Evolutionary conservation across 2,113 vertebrate genomes (phyloP).

Genomic region (Charina bottae): DNA sequence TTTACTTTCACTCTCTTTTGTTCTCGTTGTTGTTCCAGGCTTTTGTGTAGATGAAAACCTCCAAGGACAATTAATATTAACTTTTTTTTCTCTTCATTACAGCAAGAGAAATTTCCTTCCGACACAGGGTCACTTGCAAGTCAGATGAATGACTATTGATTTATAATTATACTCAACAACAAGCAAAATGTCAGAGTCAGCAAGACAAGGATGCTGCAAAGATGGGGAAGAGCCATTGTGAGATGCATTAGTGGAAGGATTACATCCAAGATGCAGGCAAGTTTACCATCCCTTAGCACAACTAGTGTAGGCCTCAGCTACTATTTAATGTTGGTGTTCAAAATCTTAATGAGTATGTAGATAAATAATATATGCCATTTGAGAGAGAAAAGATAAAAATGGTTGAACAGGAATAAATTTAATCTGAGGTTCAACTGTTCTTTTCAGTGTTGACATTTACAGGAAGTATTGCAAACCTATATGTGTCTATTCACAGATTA

Average conservation of each 20-base stretch:
- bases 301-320: neutral
- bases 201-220: constrained; percentile 10
- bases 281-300: neutral
- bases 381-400: neutral
- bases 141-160: constrained; percentile 30
- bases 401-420: neutral
- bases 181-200: constrained; percentile 20
- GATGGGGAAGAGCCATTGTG: constrained; percentile 3
- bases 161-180: constrained; percentile 26
- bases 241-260: constrained; percentile 9
- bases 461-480: neutral
- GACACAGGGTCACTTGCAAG: neutral
- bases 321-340: neutral
- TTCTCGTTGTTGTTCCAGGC: neutral
- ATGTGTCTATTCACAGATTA: neutral
- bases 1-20: neutral
- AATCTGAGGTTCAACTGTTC: neutral
- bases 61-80: neutral
- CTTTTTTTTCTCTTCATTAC: neutral
- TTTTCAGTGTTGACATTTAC: neutral
- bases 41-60: neutral
- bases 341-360: neutral
- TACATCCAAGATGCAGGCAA: neutral
- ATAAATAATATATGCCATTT: neutral
- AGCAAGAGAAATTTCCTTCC: constrained; percentile 2